Evolutionary conservation across 2,113 vertebrate genomes (phyloP), one percentile per base, ranked within the genome.

Genomic region (Meleagris gallopavo): DNA sequence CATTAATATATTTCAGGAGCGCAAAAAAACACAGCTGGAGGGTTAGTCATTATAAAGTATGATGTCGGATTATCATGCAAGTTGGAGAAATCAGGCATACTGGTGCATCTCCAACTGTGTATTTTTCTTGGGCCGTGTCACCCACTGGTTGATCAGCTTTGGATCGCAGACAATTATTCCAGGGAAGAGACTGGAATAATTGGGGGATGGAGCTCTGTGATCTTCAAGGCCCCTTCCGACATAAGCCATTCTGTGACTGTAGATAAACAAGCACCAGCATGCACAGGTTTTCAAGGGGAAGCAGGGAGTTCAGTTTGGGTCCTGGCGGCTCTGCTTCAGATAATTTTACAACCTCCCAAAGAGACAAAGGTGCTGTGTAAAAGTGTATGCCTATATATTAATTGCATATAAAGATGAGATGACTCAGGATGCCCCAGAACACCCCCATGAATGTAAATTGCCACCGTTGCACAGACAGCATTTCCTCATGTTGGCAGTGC

Each of bases 61-160:
- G 88, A 91, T 75, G 81, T 11, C 30, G 88, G 86, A 86, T 91
- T 94, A 48, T 6, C 65, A 86, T 20, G 48, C n/a, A 48, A 6
- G 60, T 17, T 60, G 85, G 30, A 75, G 85, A 19, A 94, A 86
- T 69, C 90, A 88, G 57, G n/a, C 45, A 27, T 10, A 0, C 34
- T 40, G 61, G 32, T 66, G 11, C 52, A 40, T 40, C 75, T 67
- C 87, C 91, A 93, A 61, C 64, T 65, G 76, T 16, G 55, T 36
- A 1, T 11, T 50, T 57, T 2, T 15, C 67, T 41, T 58, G 41
- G 60, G 55, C 71, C 13, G 0, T 19, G 32, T 58, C 69, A 83
- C 34, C 71, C 4, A 2, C 38, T 86, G 8, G 0, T 60, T 60
- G 88, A 83, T 75, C 69, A 48, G 36, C 40, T 93, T 66, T 79